Base-by-base conservation (phyloP, 2,113 vertebrate species). In the Colius striatus region DNA sequence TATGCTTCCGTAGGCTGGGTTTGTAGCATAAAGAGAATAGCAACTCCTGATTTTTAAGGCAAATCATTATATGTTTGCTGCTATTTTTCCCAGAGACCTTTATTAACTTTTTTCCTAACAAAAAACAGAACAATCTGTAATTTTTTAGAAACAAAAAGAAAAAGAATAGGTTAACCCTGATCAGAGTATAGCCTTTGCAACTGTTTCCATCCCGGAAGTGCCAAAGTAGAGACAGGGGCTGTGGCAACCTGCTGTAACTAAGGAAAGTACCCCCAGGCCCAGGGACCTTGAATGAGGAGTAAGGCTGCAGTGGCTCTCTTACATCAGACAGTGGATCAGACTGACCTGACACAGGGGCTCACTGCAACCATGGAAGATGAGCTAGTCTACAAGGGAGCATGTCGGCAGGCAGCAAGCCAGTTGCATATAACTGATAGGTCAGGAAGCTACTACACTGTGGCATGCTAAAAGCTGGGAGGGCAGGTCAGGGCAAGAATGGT, bases 301-400 rank as follows among this genome's bases (percentile, higher is more conserved):
- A 22, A 22, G n/a, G 30, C 54, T 43, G 25, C 53, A 43, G 53
- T 3, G 18, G 30, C 26, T 60, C 21, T 43, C 47, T 11, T 8
- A 5, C 10, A 22, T 48, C 25, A 10, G 48, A 17, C 2, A 6
- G n/a, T 2, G 13, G 11, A 41, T 41, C 10, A 7, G 19, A 36
- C 76, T 50, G 22, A 47, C 36, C 45, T 27, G 66, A 38, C 54
- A 4, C 27, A 36, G 38, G 60, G 47, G 2, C 47, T n/a, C 5
- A 0, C 3, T 55, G 47, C 60, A 62, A 18, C 16, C 1, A 1
- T 47, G 60, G 50, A 38, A 57, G 54, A 19, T 11, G 43, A 51
- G 55, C 61, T 20, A 23, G 14, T 5, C 73, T 43, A 13, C 61
- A 16, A 34, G n/a, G 30, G 41, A 54, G 16, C 1, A 0, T 41